These are phyloP conservation scores for Quiscalus mexicanus DNA, from an alignment of 2,113 vertebrate species.

Conservation along the genomic window DNA sequence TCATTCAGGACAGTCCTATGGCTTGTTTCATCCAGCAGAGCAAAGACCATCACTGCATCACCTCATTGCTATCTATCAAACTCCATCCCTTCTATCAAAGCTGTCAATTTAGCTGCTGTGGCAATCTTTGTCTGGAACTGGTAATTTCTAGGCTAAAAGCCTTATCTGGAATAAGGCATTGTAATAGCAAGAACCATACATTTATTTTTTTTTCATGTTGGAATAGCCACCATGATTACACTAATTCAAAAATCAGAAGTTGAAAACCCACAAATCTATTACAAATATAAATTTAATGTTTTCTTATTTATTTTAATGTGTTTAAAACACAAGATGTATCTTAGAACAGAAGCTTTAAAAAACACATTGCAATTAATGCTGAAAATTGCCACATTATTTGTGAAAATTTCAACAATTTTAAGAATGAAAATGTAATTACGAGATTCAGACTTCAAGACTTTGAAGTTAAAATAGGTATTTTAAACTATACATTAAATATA, in stretches of 20 bases:
- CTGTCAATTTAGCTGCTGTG: neutral
- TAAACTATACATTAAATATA: neutral
- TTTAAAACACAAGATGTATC: neutral
- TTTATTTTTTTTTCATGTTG: neutral
- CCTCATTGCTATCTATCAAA: neutral
- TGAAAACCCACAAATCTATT: neutral
- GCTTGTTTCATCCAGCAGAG: neutral
- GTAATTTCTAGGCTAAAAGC: neutral
- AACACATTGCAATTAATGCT: neutral
- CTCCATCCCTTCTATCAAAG: neutral
- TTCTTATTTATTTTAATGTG: neutral
- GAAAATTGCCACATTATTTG: neutral
- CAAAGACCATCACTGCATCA: neutral
- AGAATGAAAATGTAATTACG: neutral
- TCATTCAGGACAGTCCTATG: neutral
- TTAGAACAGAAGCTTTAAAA: neutral
- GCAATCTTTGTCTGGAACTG: neutral
- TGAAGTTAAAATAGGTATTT: neutral
- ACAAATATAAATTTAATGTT: neutral
- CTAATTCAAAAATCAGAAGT: neutral
- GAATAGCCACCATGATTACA: neutral
- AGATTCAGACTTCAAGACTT: neutral
- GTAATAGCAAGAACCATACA: neutral
- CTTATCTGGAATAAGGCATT: neutral
- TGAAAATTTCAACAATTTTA: neutral